These are phyloP conservation scores for Aphelenchoides avenae DNA, from an alignment of 1,140 invertebrate genomes.

Conservation along the genomic window DNA sequence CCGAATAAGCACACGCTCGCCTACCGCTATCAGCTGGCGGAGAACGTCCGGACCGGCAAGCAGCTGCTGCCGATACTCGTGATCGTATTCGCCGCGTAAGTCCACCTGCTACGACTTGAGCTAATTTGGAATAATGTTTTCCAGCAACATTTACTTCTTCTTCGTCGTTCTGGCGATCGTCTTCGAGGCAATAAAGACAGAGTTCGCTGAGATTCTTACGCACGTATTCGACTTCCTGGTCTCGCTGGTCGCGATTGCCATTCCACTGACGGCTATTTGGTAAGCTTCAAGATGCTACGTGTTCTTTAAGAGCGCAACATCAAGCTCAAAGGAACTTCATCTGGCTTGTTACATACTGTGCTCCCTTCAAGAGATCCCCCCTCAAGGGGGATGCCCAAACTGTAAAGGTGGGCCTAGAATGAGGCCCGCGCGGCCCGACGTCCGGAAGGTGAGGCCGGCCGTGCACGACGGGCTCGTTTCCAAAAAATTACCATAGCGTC, in stretches of 20 bases:
- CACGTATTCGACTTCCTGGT: constrained; percentile 28
- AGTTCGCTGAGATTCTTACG: constrained; percentile 22
- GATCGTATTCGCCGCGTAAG: constrained; percentile 24
- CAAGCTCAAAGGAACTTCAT: too few relatives aligned
- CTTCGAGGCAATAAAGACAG: constrained; percentile 28
- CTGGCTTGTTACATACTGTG: too few relatives aligned
- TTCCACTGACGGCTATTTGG: constrained; percentile 23
- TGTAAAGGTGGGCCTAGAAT: too few relatives aligned
- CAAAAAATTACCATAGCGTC: too few relatives aligned
- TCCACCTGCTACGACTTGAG: constrained; percentile 1
- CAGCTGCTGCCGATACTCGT: constrained; percentile 20
- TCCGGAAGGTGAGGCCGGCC: too few relatives aligned
- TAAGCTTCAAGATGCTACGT: too few relatives aligned
- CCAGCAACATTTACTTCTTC: constrained; percentile 27
- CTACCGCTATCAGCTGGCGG: constrained; percentile 28
- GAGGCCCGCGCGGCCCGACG: too few relatives aligned
- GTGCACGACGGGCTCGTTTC: too few relatives aligned
- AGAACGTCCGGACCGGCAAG: constrained; percentile 21
- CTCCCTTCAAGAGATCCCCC: too few relatives aligned
- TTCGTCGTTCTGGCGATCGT: constrained; percentile 27
- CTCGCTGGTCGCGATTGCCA: constrained; percentile 13
- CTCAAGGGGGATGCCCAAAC: too few relatives aligned
- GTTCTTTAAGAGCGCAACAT: too few relatives aligned
- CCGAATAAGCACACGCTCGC: constrained; percentile 24
- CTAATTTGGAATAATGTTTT: background rate